Base-by-base conservation (phyloP, 2,888 invertebrate genomes). In the Nineta flava region DNA sequence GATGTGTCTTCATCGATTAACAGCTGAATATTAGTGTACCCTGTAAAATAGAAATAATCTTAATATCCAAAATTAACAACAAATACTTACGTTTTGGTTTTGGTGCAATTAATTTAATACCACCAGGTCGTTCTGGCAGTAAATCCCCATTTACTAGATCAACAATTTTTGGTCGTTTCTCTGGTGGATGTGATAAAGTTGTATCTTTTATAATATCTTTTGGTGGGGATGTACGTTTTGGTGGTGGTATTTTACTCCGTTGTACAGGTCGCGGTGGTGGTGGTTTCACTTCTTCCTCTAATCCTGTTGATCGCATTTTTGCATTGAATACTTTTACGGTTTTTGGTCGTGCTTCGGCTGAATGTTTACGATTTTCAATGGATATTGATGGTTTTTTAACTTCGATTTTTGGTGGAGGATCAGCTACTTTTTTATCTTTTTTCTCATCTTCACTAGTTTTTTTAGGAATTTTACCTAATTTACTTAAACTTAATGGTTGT, bases 251-350 rank as follows among this genome's bases (percentile, higher is more conserved):
- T 54, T 79, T 75, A 62, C 78, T 80, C 59, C 83, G 78, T 2
- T 77, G 65, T 1, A 76, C 71, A 47, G 79, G 76, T 50, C 86
- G 73, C 3, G 87, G 84, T 2, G 85, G 84, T 12, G 91, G 87
- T n/a, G 87, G 87, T 60, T 86, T 86, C 0, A 81, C 76, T 69
- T 87, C 88, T 65, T 92, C 91, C 62, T 87, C 87, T 49, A 93
- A 67, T 35, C 92, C 93, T 59, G 91, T 92, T 47, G 90, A 90
- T 56, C 94, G 78, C 71, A 93, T 91, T 69, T 88, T 91, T 1
- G 90, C 87, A 67, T 90, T 82, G 64, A 83, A 90, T 13, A 87
- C 85, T 75, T 93, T 94, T 1, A 92, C 93, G 38, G 93, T 93
- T 69, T 90, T 90, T 4, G 88, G 83, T 59, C 91, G 72, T 49